Conservation (phyloP, 2,113 vertebrate genomes). For the Benitochromis conjunctus region DNA sequence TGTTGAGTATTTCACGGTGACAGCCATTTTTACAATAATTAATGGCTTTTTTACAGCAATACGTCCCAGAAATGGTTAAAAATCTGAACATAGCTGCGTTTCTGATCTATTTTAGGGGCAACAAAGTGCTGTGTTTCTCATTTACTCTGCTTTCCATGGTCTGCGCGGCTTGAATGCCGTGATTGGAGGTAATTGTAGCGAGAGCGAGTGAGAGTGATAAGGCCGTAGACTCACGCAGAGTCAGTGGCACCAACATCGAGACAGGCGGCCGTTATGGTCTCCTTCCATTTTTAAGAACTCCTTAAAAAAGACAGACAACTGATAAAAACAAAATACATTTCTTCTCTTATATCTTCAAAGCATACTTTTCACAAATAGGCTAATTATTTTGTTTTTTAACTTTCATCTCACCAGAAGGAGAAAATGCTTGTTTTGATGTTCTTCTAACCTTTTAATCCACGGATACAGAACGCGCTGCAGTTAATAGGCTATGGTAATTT, state of each 20-base stretch:
- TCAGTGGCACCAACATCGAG: conserved; percentile 17
- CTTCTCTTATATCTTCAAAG: conserved; percentile 62
- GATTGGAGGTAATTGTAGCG: conserved; percentile 53
- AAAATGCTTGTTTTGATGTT: conserved; percentile 66
- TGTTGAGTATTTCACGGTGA: background rate
- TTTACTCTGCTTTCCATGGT: conserved; percentile 19
- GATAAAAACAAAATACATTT: conserved; percentile 51
- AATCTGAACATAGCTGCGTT: background rate
- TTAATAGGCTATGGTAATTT: conserved; percentile 57
- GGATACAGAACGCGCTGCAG: conserved; percentile 1
- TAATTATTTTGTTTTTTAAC: conserved; percentile 64
- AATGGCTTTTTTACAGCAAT: background rate
- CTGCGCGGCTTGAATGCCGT: conserved; percentile 6
- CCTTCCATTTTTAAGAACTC: conserved; percentile 19
- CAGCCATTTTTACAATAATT: background rate
- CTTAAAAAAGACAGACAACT: conserved; percentile 38
- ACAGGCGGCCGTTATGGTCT: conserved; percentile 13
- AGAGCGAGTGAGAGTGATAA: conserved; percentile 26
- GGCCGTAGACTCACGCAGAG: conserved; percentile 31
- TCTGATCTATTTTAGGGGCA: conserved; percentile 14
- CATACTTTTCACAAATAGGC: conserved; percentile 57
- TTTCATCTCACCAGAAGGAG: conserved; percentile 58
- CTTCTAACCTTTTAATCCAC: conserved; percentile 40
- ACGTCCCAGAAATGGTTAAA: background rate
- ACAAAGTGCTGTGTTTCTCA: background rate